Base-by-base conservation (phyloP, 2,113 vertebrate genomes). In the Collichthys lucidus region DNA sequence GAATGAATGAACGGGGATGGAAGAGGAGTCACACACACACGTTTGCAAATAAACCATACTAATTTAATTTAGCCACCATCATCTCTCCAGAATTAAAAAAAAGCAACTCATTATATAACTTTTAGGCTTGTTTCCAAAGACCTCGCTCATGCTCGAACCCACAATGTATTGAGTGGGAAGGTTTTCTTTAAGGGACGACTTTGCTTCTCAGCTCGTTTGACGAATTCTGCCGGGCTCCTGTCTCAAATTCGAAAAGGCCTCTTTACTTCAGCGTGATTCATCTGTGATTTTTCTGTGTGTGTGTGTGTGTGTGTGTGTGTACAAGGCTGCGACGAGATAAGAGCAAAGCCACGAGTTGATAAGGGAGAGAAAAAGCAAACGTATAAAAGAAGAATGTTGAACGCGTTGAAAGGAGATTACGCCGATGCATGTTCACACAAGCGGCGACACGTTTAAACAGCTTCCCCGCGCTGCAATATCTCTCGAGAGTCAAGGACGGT, bases 41-140 rank as follows among this genome's bases (percentile, higher is more conserved):
- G 1, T 74, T 42, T n/a, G 53, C 65, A 86, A 84, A 83, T 80
- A 77, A 77, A 80, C 75, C 60, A 14, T 12, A 57, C 79, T 84
- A 79, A 91, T 92, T 86, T 49, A 76, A 87, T 90, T 85, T 68
- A 46, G 52, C 52, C 44, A 31, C 82, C 62, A 61, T 80, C 61
- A 55, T 81, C 79, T 77, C 46, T 77, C 64, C 78, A 87, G 85
- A 56, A 90, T 86, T 87, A 79, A 85, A 84, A 61, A 61, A 61
- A 56, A 52, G 26, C 52, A 69, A 77, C 63, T 83, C 73, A 89
- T 88, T 87, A 63, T 66, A 82, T 85, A 68, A 73, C 50, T 79
- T 84, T 77, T 55, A 40, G 80, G 80, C 70, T 62, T n/a, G 71
- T 83, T 86, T 84, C 79, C 75, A 86, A 85, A 82, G 64, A 74